A percentile compares a stretch with the other conserved stretches of the same genome.
phyloP scores from a whole-genome alignment of 2,797 vertebrate species.

The Thunnus albacares region DNA sequence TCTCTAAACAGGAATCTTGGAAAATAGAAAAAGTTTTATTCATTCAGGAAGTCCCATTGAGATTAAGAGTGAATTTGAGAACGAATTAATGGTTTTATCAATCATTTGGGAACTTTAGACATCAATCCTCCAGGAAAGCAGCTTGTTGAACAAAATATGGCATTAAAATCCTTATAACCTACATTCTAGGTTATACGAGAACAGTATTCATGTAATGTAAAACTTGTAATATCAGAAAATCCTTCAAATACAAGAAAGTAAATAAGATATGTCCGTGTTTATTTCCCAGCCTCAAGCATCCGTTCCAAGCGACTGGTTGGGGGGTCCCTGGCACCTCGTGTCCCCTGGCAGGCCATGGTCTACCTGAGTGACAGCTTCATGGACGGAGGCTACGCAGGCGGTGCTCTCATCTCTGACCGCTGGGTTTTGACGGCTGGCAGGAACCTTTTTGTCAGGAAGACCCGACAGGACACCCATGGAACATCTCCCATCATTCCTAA shows the following conservation, averaged over 20 bases:
- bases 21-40: neutral
- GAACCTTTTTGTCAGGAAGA: constrained; percentile 86
- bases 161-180: constrained; percentile 1
- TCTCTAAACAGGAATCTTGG: neutral
- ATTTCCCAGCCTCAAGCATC: constrained; percentile 40
- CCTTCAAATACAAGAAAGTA: neutral
- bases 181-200: neutral
- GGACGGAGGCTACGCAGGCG: constrained; percentile 77
- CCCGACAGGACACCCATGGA: constrained; percentile 37
- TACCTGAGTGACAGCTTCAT: constrained; percentile 70
- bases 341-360: constrained; percentile 85
- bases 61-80: neutral
- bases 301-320: constrained; percentile 77
- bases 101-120: too few species aligned
- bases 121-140: neutral
- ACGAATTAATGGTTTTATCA: too few species aligned
- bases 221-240: neutral
- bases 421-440: constrained; percentile 89
- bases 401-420: constrained; percentile 83
- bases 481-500: constrained; percentile 80
- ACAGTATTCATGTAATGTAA: neutral
- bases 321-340: constrained; percentile 64
- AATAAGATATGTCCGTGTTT: neutral
- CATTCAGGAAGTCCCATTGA: neutral
- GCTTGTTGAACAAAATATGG: neutral